phyloP scores from a whole-genome alignment of 2,888 invertebrate species.

The Drosophila koepferae region DNA sequence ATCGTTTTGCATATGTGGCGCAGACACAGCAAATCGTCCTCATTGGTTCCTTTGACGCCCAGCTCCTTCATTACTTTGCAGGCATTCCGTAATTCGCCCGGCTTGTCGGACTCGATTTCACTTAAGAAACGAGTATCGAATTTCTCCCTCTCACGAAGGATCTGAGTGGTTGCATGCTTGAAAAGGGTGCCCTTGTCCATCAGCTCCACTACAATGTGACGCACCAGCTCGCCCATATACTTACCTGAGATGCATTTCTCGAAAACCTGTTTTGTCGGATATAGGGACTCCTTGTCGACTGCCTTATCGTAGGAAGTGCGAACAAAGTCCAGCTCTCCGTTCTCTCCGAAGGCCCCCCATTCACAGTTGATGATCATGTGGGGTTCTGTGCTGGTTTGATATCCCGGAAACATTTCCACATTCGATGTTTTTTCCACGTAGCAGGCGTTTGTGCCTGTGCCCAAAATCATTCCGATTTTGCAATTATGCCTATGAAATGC shows the following conservation, averaged over 20 bases:
- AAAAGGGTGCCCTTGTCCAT: conserved; percentile 88
- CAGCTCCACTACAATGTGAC: conserved; percentile 92
- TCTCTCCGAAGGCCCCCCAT: conserved; percentile 98
- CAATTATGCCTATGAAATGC: conserved; percentile 91
- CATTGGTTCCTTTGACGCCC: conserved; percentile 87
- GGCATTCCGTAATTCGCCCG: conserved; percentile 91
- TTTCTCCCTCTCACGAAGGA: conserved; percentile 78
- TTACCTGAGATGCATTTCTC: conserved; percentile 95
- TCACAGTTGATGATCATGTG: conserved; percentile 95
- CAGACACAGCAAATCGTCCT: conserved; percentile 94
- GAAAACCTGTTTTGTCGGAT: conserved; percentile 91
- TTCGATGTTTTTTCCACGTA: conserved; percentile 92
- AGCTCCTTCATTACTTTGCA: conserved; percentile 92
- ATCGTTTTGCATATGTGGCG: conserved; percentile 95
- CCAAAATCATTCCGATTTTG: conserved; percentile 89
- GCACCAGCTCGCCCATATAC: conserved; percentile 98
- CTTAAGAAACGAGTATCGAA: conserved; percentile 98
- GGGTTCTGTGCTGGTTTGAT: conserved; percentile 41
- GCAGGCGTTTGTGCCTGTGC: conserved; percentile 97
- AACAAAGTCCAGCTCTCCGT: conserved; percentile 93
- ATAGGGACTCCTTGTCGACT: conserved; percentile 93
- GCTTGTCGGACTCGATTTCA: conserved; percentile 95
- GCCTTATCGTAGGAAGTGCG: conserved; percentile 92
- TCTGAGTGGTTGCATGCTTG: conserved; percentile 31
- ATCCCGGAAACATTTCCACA: conserved; percentile 90